Percentiles rank a stretch among this genome's conserved stretches.
phyloP scores from a whole-genome alignment of 2,888 invertebrate genomes.

The Norana najaformis region DNA sequence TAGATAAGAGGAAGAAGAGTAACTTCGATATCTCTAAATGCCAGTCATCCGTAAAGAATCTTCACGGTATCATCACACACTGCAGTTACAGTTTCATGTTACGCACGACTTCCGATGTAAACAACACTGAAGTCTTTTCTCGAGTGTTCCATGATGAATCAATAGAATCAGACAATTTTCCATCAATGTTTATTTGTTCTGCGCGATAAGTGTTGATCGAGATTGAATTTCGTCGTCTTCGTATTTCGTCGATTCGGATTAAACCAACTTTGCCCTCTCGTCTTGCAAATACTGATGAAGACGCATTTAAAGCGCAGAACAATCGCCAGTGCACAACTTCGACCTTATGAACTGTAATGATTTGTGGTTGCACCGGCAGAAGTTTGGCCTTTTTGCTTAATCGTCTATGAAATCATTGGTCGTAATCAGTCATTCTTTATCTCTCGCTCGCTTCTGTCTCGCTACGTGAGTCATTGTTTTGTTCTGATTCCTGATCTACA shows the following conservation, averaged over 20 bases:
- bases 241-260: neutral
- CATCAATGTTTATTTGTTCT: neutral
- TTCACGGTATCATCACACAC: neutral
- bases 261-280: no score
- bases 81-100: neutral
- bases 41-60: neutral
- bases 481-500: no score
- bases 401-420: no score
- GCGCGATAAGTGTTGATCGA: neutral
- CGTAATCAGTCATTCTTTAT: no score
- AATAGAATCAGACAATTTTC: neutral
- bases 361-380: neutral
- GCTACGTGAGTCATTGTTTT: no score
- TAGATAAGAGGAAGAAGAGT: no score
- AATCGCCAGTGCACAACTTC: neutral
- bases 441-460: no score
- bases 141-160: neutral
- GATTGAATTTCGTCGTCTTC: neutral
- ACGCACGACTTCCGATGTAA: neutral
- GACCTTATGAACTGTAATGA: neutral
- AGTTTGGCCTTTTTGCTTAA: no score
- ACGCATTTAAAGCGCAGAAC: neutral
- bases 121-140: neutral
- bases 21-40: neutral
- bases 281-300: no score